Conservation (phyloP, 2,888 invertebrate species). For the Acanthoscelides obtectus region DNA sequence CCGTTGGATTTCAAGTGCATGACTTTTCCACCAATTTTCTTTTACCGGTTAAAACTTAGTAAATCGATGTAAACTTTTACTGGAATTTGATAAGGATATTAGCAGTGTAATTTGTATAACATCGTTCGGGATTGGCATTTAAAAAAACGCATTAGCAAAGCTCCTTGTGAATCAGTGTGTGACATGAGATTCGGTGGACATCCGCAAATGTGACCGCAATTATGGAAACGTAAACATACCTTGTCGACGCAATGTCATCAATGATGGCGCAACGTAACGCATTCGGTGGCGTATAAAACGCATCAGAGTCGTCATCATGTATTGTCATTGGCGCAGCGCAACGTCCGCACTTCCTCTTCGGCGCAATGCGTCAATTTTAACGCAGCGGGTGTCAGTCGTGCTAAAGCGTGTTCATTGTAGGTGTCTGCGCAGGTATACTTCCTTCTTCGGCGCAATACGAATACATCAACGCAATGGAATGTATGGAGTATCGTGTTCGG, state of each 20-base stretch:
- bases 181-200: not conserved
- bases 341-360: not conserved
- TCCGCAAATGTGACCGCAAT: not conserved
- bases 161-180: not conserved
- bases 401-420: not conserved
- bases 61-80: no score
- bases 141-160: not conserved
- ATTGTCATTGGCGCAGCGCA: no score
- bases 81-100: no score
- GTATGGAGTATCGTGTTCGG: no score
- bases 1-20: no score
- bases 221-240: not conserved
- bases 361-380: not conserved
- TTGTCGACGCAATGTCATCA: not conserved
- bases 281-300: not conserved
- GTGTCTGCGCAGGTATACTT: no score
- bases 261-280: not conserved
- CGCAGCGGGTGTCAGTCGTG: not conserved
- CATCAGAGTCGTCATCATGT: not conserved
- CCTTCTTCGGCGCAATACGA: no score
- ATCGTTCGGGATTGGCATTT: not conserved
- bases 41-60: no score
- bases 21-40: no score
- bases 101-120: not conserved
- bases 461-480: no score